Evolutionary conservation across 2,797 vertebrate genomes (phyloP).

Genomic region (Danio tinwini): DNA sequence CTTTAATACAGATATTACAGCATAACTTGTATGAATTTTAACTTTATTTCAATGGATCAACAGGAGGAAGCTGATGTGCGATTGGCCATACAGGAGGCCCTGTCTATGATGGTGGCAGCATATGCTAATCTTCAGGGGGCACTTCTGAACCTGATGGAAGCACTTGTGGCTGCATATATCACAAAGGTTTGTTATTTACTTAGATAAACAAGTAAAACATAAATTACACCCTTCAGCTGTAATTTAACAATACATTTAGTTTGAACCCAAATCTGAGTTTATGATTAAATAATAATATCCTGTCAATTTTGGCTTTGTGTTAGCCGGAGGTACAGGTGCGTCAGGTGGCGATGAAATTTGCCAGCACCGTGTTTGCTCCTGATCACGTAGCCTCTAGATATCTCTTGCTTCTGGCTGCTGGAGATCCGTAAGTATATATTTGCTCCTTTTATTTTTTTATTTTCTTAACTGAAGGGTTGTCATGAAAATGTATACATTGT

Average conservation of each 20-base stretch:
- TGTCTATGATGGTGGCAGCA: constrained; percentile 98
- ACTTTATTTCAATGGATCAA: constrained; percentile 26
- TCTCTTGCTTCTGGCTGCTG: constrained; percentile 92
- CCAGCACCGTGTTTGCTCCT: constrained; percentile 91
- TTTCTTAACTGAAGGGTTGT: not conserved
- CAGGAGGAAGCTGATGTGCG: constrained; percentile 95
- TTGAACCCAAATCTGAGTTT: not conserved
- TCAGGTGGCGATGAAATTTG: constrained; percentile 97
- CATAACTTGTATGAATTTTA: not conserved
- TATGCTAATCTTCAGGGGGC: constrained; percentile 95
- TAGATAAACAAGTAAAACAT: not conserved
- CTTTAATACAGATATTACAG: not conserved
- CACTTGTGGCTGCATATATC: constrained; percentile 94
- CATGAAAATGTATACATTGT: not conserved
- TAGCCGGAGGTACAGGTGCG: constrained; percentile 98
- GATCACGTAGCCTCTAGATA: constrained; percentile 98
- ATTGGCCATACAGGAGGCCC: constrained; percentile 95
- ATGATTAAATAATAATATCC: not conserved
- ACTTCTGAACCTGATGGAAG: constrained; percentile 97
- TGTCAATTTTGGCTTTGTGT: constrained; percentile 34
- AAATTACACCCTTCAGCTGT: not conserved
- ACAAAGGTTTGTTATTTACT: constrained; percentile 82
- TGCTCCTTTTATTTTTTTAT: not conserved
- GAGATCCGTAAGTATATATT: constrained; percentile 88
- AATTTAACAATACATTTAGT: not conserved